These are phyloP conservation scores for Sitobion miscanthi DNA, from an alignment of 1,140 invertebrate genomes.

Conservation along the genomic window DNA sequence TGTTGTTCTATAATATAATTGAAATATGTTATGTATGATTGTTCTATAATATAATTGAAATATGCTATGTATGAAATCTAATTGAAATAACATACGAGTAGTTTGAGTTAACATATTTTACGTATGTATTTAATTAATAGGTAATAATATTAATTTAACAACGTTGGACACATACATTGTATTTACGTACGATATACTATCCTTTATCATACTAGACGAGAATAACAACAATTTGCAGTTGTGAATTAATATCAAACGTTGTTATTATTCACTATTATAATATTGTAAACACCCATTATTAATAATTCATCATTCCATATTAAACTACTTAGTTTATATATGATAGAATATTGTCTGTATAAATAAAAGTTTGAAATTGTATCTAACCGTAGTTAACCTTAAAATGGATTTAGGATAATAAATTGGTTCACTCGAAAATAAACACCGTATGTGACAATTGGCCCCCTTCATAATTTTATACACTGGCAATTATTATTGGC, in stretches of 20 bases:
- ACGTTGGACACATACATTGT: neutral
- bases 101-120: neutral
- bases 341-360: neutral
- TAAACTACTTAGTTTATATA: neutral
- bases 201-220: neutral
- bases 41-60: neutral
- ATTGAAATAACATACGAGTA: neutral
- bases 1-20: neutral
- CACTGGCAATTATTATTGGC: neutral
- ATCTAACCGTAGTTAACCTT: neutral
- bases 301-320: neutral
- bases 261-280: neutral
- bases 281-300: neutral
- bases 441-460: neutral
- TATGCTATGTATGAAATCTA: neutral
- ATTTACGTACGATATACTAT: neutral
- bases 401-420: neutral
- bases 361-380: neutral
- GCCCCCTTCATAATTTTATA: neutral
- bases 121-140: neutral
- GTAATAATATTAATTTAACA: neutral
- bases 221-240: neutral
- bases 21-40: neutral
- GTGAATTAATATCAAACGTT: neutral
- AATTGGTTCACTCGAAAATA: neutral